Percentiles rank a stretch among this genome's conserved stretches.
phyloP scores from a whole-genome alignment of 1,140 invertebrate species.

The Teleogryllus occipitalis region DNA sequence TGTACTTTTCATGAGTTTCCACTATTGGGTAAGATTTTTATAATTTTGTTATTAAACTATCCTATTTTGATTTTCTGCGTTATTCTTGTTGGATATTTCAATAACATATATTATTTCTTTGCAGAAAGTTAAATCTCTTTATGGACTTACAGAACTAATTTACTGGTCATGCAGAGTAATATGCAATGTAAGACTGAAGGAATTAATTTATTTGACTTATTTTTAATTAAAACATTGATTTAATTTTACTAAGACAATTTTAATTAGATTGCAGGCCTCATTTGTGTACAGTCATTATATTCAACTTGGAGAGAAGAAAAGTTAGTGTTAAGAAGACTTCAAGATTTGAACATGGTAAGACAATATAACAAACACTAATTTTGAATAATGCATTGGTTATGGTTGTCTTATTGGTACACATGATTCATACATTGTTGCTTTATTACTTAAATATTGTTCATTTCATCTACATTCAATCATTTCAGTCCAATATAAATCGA shows the following conservation, averaged over 20 bases:
- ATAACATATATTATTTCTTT: constrained; percentile 27
- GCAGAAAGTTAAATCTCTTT: constrained; percentile 49
- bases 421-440: not conserved
- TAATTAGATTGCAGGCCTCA: constrained; percentile 37
- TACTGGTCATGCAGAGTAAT: constrained; percentile 49
- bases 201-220: not conserved
- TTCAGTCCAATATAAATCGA: not conserved
- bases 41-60: not conserved
- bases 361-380: not conserved
- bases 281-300: constrained; percentile 54
- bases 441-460: not conserved
- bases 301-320: constrained; percentile 43
- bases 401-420: not conserved
- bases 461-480: not conserved
- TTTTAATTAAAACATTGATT: not conserved
- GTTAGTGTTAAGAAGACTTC: constrained; percentile 34
- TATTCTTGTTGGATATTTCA: not conserved
- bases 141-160: constrained; percentile 49
- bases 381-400: not conserved
- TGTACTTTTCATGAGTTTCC: constrained; percentile 58
- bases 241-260: not conserved
- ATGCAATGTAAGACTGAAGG: constrained; percentile 38
- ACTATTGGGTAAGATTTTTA: constrained; percentile 50
- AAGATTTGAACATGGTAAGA: constrained; percentile 34
- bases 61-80: not conserved